Percentiles rank a stretch among this genome's conserved stretches.
Evolutionary conservation across 2,797 vertebrate species (phyloP).

Genomic region (Pristis pectinata): DNA sequence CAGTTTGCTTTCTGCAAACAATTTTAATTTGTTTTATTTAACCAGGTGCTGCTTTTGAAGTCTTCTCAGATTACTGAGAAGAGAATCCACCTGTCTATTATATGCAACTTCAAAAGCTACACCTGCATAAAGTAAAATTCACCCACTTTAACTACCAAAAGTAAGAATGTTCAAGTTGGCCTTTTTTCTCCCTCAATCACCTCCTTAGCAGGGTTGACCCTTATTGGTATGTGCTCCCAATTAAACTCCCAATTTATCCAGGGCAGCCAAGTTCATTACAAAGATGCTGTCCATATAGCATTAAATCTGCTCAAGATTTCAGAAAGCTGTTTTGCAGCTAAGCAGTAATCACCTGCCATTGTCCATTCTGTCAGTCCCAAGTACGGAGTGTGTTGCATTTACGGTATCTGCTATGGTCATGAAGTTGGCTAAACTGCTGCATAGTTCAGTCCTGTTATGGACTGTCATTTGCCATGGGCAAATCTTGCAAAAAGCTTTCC

Average conservation of each 20-base stretch:
- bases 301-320: background rate
- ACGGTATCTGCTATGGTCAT: background rate
- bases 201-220: background rate
- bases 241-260: background rate
- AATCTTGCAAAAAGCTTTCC: background rate
- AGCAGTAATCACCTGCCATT: background rate
- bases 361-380: background rate
- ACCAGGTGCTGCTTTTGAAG: background rate
- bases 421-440: background rate
- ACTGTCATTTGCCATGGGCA: background rate
- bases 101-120: constrained; percentile 14
- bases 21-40: background rate
- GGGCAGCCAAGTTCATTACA: background rate
- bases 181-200: too few relatives aligned
- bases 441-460: background rate
- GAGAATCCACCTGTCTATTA: background rate
- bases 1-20: background rate
- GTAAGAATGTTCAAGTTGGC: background rate
- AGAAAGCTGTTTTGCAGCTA: background rate
- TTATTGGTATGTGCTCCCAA: background rate
- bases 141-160: background rate
- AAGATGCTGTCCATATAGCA: too few relatives aligned
- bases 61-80: background rate
- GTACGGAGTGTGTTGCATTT: background rate
- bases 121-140: background rate